Conservation (phyloP, 1,140 invertebrate species). For the Plodia interpunctella region DNA sequence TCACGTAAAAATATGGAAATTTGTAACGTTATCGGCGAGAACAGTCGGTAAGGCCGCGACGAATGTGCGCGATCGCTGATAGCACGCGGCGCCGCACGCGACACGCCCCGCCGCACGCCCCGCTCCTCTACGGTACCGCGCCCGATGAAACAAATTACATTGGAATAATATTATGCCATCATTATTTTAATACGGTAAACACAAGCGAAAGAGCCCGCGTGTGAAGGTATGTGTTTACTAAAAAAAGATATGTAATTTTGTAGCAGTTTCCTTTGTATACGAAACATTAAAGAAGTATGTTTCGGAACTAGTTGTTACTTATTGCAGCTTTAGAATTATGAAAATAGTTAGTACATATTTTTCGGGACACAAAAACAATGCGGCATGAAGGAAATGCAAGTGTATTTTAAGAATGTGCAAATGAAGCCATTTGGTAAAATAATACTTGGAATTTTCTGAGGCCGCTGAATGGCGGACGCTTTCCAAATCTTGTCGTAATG, state of each 20-base stretch:
- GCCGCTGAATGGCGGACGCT: not conserved
- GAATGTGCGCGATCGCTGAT: not conserved
- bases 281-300: not conserved
- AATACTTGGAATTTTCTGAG: not conserved
- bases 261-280: too few species aligned
- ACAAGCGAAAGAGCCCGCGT: too few species aligned
- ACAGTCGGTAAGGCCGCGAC: not conserved
- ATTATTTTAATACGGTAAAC: too few species aligned
- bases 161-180: too few species aligned
- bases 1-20: slow-evolving; percentile 8
- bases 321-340: not conserved
- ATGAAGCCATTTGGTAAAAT: not conserved
- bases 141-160: too few species aligned
- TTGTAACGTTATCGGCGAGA: slow-evolving; percentile 1
- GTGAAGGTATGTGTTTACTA: too few species aligned
- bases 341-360: not conserved
- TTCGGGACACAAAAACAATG: not conserved
- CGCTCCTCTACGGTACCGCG: not conserved
- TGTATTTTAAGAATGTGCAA: not conserved
- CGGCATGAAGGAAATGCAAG: not conserved
- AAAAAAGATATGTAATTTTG: too few species aligned
- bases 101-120: not conserved
- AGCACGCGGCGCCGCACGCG: not conserved
- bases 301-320: not conserved
- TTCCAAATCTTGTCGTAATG: not conserved